Evolutionary conservation across 2,113 vertebrate genomes (phyloP).

Genomic region (Pangasianodon gigas): DNA sequence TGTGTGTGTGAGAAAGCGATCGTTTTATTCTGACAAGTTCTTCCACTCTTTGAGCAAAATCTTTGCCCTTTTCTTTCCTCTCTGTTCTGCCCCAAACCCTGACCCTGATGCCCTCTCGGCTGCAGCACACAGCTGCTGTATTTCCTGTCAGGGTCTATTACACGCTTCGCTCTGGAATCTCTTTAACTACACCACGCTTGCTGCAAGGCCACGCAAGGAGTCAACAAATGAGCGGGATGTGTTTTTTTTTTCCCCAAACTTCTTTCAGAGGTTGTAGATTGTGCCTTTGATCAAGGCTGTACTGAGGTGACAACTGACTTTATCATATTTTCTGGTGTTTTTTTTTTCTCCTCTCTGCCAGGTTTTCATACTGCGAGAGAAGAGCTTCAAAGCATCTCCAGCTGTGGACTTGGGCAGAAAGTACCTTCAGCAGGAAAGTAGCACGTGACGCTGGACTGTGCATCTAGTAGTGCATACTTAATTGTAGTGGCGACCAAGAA

Average conservation of each 20-base stretch:
- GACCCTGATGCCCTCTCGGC: conserved; percentile 29
- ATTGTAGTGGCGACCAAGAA: not conserved
- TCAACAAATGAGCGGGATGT: conserved; percentile 37
- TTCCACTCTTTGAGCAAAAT: conserved; percentile 10
- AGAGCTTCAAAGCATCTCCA: conserved; percentile 33
- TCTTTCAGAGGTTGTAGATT: conserved; percentile 36
- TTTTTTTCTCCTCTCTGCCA: not conserved
- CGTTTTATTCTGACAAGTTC: conserved; percentile 12
- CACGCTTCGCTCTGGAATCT: conserved; percentile 26
- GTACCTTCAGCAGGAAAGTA: not conserved
- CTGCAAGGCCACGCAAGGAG: conserved; percentile 15
- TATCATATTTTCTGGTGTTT: conserved; percentile 28
- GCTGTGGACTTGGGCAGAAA: not conserved
- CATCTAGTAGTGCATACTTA: not conserved
- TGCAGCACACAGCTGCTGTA: conserved; percentile 36
- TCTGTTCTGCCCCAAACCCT: not conserved
- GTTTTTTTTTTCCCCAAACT: not conserved
- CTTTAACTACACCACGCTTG: conserved; percentile 27
- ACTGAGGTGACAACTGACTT: conserved; percentile 33
- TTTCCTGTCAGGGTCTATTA: conserved; percentile 40
- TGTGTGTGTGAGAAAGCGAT: not conserved
- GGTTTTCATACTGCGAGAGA: conserved; percentile 8
- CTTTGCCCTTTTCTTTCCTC: conserved; percentile 5
- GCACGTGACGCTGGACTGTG: not conserved
- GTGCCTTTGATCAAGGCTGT: conserved; percentile 37